These are phyloP conservation scores for Himalopsyche kuldschensis DNA, from an alignment of 2,888 invertebrate genomes.

Conservation along the genomic window DNA sequence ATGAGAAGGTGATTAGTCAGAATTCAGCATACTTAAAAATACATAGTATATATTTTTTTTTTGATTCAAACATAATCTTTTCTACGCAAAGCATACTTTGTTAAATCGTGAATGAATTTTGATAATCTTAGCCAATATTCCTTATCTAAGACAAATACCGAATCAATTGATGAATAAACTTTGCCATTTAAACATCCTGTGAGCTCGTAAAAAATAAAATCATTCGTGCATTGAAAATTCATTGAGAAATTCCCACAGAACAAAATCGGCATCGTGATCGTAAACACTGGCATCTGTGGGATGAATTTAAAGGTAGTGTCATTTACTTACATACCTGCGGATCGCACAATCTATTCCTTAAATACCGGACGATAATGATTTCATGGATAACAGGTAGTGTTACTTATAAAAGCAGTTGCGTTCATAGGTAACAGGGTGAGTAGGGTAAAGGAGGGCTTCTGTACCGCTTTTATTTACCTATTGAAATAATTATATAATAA, in stretches of 20 bases:
- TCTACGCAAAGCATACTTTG: too few relatives aligned
- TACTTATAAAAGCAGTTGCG: neutral
- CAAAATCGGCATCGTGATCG: neutral
- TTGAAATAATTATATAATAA: too few relatives aligned
- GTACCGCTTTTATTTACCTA: too few relatives aligned
- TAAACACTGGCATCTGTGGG: slow-evolving; percentile 5
- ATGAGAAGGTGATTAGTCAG: too few relatives aligned
- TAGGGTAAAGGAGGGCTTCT: neutral
- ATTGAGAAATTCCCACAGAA: neutral
- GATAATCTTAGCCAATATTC: neutral
- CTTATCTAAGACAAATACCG: neutral
- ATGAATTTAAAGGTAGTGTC: slow-evolving; percentile 5
- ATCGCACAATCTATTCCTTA: slow-evolving; percentile 12
- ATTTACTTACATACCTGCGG: neutral
- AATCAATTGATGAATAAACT: neutral
- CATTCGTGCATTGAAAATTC: slow-evolving; percentile 18
- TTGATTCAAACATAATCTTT: too few relatives aligned
- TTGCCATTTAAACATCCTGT: neutral
- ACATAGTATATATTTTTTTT: too few relatives aligned
- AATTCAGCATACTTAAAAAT: too few relatives aligned
- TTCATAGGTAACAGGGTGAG: neutral
- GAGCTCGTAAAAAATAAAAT: neutral
- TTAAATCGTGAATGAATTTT: too few relatives aligned
- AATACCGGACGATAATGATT: neutral
- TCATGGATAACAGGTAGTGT: slow-evolving; percentile 9